phyloP scores from a whole-genome alignment of 2,113 vertebrate genomes.

The Malurus cyaneus region DNA sequence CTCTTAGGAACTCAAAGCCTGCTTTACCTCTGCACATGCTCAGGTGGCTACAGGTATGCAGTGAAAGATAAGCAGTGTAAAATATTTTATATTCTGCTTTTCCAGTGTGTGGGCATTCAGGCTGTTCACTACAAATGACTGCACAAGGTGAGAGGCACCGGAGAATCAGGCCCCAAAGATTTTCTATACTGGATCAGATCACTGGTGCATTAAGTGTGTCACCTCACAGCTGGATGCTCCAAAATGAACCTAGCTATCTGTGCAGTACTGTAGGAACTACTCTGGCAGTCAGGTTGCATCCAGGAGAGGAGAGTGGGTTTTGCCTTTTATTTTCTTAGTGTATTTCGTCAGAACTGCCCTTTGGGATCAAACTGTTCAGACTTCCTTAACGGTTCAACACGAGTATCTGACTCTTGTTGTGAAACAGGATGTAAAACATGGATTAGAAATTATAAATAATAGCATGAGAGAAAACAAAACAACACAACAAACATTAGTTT shows the following conservation, averaged over 20 bases:
- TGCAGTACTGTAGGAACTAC: not conserved
- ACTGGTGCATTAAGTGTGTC: constrained; percentile 64
- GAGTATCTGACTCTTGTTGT: not conserved
- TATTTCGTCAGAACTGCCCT: not conserved
- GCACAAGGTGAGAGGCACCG: constrained; percentile 35
- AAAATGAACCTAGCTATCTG: constrained; percentile 47
- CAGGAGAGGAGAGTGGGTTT: not conserved
- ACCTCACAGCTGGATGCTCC: constrained; percentile 67
- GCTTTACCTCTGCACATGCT: not conserved
- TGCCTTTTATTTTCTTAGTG: constrained; percentile 1
- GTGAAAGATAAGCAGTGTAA: not conserved
- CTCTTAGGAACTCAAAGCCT: not conserved
- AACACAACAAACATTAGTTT: not conserved
- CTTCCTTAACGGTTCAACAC: not conserved
- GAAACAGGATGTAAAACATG: not conserved
- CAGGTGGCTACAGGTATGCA: not conserved
- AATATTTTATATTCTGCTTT: constrained; percentile 25
- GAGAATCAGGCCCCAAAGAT: constrained; percentile 60
- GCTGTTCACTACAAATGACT: constrained; percentile 47
- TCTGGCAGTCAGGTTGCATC: constrained; percentile 22
- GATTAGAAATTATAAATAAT: constrained; percentile 2
- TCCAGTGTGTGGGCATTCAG: not conserved
- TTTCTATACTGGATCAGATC: constrained; percentile 56
- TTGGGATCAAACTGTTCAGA: not conserved
- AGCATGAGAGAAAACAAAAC: not conserved